Conservation (phyloP, 2,888 invertebrate species). For the Drosophila tanythrix region DNA sequence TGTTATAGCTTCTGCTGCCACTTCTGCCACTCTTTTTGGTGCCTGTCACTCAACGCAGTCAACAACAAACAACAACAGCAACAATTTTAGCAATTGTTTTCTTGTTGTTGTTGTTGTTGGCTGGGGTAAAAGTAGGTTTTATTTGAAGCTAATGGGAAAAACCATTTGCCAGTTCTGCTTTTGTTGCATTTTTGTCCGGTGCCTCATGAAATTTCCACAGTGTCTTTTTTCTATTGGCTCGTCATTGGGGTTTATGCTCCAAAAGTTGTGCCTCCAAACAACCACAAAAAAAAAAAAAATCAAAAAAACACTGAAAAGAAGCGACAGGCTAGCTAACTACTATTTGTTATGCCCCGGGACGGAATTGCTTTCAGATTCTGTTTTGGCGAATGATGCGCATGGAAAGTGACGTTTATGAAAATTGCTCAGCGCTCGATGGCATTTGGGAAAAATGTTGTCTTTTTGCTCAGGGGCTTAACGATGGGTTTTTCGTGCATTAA, state of each 20-base stretch:
- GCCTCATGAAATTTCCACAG: constrained; percentile 24
- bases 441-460: constrained; percentile 22
- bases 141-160: constrained; percentile 70
- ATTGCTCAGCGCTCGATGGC: constrained; percentile 49
- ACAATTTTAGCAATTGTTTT: constrained; percentile 65
- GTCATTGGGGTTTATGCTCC: constrained; percentile 53
- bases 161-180: constrained; percentile 57
- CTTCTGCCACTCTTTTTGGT: constrained; percentile 18
- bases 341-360: constrained; percentile 30
- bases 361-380: constrained; percentile 50
- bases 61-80: constrained; percentile 30
- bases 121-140: constrained; percentile 72
- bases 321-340: constrained; percentile 11
- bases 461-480: constrained; percentile 17
- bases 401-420: constrained; percentile 71
- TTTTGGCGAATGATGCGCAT: constrained; percentile 59
- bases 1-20: constrained; percentile 15
- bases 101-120: constrained; percentile 24
- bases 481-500: constrained; percentile 57
- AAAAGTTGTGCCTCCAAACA: constrained; percentile 30
- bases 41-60: constrained; percentile 53
- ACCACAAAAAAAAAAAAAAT: neutral
- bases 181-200: constrained; percentile 36
- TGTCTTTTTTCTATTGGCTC: constrained; percentile 13
- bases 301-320: neutral